These are phyloP conservation scores for Acrocephalus arundinaceus DNA, from an alignment of 2,113 vertebrate genomes.

Conservation along the genomic window DNA sequence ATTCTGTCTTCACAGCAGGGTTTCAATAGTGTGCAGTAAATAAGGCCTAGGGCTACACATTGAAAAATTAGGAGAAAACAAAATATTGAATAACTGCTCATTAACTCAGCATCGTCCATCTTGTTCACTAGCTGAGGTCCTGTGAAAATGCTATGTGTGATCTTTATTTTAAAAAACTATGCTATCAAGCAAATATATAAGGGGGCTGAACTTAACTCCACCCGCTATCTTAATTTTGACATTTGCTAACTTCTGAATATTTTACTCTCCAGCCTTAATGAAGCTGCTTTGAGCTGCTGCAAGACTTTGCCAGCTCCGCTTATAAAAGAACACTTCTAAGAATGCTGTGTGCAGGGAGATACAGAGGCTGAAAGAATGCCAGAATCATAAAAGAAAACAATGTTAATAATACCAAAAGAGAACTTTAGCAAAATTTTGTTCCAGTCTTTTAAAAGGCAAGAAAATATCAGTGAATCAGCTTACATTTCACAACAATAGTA, in stretches of 20 bases:
- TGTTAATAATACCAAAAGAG: neutral
- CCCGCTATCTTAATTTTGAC: neutral
- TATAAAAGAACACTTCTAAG: neutral
- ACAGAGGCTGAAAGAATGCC: neutral
- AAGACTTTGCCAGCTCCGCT: neutral
- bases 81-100: slow-evolving; percentile 71
- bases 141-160: neutral
- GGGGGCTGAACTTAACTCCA: neutral
- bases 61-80: slow-evolving; percentile 72
- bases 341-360: neutral
- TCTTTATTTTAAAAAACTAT: slow-evolving; percentile 1
- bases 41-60: slow-evolving; percentile 67
- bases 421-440: neutral
- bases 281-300: neutral
- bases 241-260: neutral
- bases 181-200: neutral
- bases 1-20: slow-evolving; percentile 69
- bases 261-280: slow-evolving; percentile 14
- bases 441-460: neutral
- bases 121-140: slow-evolving; percentile 33
- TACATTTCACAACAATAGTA: neutral
- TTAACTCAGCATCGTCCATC: slow-evolving; percentile 58
- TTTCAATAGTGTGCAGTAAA: slow-evolving; percentile 67
- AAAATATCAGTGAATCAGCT: neutral
- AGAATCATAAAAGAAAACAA: neutral